phyloP scores from a whole-genome alignment of 2,797 vertebrate genomes.

The Meda fulgida region DNA sequence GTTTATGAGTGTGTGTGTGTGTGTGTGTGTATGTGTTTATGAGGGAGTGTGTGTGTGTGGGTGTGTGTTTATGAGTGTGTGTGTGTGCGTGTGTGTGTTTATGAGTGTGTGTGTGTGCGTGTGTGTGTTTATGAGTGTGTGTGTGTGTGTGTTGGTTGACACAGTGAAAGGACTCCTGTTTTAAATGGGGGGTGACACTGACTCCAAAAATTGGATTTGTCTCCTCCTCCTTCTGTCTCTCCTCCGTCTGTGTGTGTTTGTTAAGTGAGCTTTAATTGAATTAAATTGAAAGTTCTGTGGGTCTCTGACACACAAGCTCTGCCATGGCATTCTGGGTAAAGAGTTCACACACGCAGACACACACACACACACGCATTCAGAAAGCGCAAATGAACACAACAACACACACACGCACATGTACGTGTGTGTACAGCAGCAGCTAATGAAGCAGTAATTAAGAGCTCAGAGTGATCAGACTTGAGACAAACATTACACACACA shows the following conservation, averaged over 20 bases:
- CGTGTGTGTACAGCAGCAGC: conserved; percentile 17
- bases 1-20: neutral
- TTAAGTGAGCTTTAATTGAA: conserved; percentile 81
- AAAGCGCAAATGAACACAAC: neutral
- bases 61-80: too few species aligned
- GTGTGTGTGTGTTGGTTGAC: neutral
- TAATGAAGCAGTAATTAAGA: conserved; percentile 32
- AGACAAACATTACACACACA: conserved; percentile 20
- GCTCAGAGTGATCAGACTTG: conserved; percentile 32
- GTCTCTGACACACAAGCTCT: conserved; percentile 64
- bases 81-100: neutral
- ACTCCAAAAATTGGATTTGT: conserved; percentile 47
- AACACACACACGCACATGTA: neutral
- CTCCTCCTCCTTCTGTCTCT: conserved; percentile 26
- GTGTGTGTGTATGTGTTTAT: too few species aligned
- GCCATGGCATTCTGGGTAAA: conserved; percentile 68
- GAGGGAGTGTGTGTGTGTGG: neutral
- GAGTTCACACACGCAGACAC: conserved; percentile 39
- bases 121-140: too few species aligned
- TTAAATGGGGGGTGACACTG: conserved; percentile 21
- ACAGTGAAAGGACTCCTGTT: conserved; percentile 23
- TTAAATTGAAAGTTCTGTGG: conserved; percentile 65
- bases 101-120: neutral
- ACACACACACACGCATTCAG: neutral
- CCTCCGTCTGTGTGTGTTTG: conserved; percentile 72